Conservation (phyloP, 2,113 vertebrate species). For the Euleptes europaea region DNA sequence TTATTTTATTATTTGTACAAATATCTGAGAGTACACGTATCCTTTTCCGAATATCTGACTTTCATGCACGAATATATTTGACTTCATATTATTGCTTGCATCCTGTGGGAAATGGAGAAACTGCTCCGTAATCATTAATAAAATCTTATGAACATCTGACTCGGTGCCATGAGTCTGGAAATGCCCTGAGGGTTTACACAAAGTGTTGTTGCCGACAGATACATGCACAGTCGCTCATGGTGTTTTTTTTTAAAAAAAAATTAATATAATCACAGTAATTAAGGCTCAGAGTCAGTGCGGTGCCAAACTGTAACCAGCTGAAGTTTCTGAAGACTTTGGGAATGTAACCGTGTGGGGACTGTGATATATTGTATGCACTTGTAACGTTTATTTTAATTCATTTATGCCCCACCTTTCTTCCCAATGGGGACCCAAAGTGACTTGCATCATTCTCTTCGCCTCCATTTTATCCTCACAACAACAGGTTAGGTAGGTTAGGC, state of each 20-base stretch:
- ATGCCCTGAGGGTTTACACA: background rate
- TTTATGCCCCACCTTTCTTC: too few species aligned
- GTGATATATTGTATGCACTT: background rate
- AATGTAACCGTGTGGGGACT: background rate
- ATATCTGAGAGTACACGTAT: background rate
- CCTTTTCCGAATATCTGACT: background rate
- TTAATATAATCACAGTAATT: too few species aligned
- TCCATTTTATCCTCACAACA: too few species aligned
- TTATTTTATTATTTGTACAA: background rate
- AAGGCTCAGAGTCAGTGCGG: too few species aligned
- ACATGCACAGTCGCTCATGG: too few species aligned
- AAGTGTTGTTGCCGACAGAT: background rate
- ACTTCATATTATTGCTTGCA: background rate
- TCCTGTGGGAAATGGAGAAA: background rate
- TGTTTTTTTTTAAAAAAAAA: too few species aligned
- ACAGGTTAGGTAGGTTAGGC: too few species aligned
- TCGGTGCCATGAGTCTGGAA: background rate
- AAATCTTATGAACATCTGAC: background rate
- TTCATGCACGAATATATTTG: background rate
- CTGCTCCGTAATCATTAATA: background rate
- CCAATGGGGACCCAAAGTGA: too few species aligned
- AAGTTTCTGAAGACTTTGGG: too few species aligned
- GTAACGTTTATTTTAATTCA: background rate
- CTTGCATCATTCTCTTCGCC: too few species aligned
- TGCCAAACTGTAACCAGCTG: too few species aligned